Evolutionary conservation across 2,797 vertebrate genomes (phyloP), one percentile per base, ranked within the genome.

Genomic region (Eospalax fontanierii): DNA sequence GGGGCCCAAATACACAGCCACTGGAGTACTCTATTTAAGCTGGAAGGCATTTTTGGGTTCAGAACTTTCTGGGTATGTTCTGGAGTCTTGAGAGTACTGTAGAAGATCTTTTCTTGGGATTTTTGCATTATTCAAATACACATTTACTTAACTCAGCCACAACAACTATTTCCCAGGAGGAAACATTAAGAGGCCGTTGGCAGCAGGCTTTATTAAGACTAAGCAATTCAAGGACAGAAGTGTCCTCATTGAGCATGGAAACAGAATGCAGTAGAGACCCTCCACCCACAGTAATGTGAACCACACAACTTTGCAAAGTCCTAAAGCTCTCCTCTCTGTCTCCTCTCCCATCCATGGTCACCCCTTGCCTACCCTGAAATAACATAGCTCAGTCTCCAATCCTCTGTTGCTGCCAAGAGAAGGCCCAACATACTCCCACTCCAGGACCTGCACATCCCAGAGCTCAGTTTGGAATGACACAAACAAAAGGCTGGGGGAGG

Each of bases 401-500:
- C 97, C 97, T 98, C 97, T 97, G 98, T 97, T 97, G 97, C 97
- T 97, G 97, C 97, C 96, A 89, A 88, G 96, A 96, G 95, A 98
- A 98, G n/a, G 89, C 96, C 98, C 97, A 97, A 98, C 96, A 95
- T 96, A 82, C 89, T 96, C 97, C 97, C 97, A 97, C 98, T 96
- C 96, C 94, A 92, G 98, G 78, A 97, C 97, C 98, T 97, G 97
- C 97, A 92, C 97, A 98, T 98, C 98, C 98, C 94, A 89, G 97
- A 98, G 98, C 98, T 97, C 78, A 76, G 59, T 88, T 63, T 30
- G 78, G 98, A 97, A 98, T 97, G 98, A 96, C 95, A 98, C 98
- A 98, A 98, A 98, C 98, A 99, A 98, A 98, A 98, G 98, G 98
- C 98, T 98, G 94, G 96, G 92, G 96, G 97, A 97, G 98, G 98